A percentile compares a stretch with the other conserved stretches of the same genome.
These are phyloP conservation scores for Ictalurus punctatus DNA, from an alignment of 2,113 vertebrate species.

Conservation along the genomic window DNA sequence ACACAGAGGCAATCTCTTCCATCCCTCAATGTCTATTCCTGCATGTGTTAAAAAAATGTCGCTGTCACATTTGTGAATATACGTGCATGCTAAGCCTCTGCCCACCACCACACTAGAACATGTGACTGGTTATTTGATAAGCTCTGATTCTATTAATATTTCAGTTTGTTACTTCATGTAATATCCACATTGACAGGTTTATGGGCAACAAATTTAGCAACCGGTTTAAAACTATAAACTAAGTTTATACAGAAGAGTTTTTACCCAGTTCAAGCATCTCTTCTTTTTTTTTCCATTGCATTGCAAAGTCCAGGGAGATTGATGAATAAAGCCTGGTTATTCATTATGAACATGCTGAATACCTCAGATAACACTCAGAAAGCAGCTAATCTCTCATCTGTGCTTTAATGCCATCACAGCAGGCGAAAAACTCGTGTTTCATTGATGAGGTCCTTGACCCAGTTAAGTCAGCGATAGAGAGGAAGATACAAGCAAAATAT, in stretches of 20 bases:
- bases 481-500: conserved; percentile 58
- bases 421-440: conserved; percentile 43
- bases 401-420: conserved; percentile 13
- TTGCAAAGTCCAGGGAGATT: conserved; percentile 6
- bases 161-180: background rate
- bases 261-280: background rate
- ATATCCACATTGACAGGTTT: background rate
- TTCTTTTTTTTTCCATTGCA: background rate
- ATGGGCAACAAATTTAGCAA: background rate
- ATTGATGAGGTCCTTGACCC: conserved; percentile 68
- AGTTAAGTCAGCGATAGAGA: conserved; percentile 63
- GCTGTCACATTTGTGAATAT: background rate
- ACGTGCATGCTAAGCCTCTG: background rate
- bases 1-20: background rate
- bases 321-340: background rate
- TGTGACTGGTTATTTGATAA: background rate
- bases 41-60: background rate
- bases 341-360: conserved; percentile 4
- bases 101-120: background rate
- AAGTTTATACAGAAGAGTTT: background rate
- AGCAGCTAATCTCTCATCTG: conserved; percentile 51
- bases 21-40: background rate
- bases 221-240: background rate
- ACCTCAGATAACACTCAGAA: conserved; percentile 53
- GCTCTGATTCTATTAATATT: background rate